Percentiles rank a stretch among this genome's conserved stretches.
These are phyloP conservation scores for Tiliacea aurago DNA, from an alignment of 2,888 invertebrate genomes.

Conservation along the genomic window DNA sequence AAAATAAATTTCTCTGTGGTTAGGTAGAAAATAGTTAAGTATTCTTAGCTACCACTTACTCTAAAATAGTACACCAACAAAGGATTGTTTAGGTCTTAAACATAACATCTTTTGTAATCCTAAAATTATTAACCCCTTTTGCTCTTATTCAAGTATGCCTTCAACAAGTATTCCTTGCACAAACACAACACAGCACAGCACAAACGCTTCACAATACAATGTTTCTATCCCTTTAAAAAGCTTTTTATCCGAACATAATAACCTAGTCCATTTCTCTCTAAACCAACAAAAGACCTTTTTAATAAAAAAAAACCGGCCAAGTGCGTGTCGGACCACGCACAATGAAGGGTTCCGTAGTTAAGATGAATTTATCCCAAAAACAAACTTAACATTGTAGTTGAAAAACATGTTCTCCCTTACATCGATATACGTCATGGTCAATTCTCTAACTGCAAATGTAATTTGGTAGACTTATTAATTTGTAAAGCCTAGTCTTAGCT, in stretches of 20 bases:
- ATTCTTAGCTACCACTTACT: background rate
- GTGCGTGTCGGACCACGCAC: too few relatives aligned
- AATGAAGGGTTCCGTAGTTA: too few relatives aligned
- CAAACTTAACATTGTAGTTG: too few relatives aligned
- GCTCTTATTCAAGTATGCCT: background rate
- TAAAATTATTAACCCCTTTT: conserved; percentile 18
- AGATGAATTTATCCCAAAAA: too few relatives aligned
- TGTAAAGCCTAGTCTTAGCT: too few relatives aligned
- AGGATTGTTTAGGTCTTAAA: background rate
- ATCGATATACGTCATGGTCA: too few relatives aligned
- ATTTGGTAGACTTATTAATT: too few relatives aligned
- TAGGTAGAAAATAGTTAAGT: background rate
- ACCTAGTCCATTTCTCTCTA: conserved; percentile 12
- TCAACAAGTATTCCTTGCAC: conserved; percentile 11
- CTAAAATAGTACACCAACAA: conserved; percentile 2
- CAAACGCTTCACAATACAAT: background rate
- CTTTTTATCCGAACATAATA: conserved; percentile 6
- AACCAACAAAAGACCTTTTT: conserved; percentile 42
- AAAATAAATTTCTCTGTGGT: conserved; percentile 39
- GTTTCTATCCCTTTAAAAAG: background rate
- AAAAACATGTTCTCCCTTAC: too few relatives aligned
- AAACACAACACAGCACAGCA: too few relatives aligned
- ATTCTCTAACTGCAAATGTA: too few relatives aligned
- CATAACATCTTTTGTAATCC: conserved; percentile 18
- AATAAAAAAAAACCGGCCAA: conserved; percentile 35